phyloP scores from a whole-genome alignment of 2,888 invertebrate genomes.

The Microctonus aethiopoides region DNA sequence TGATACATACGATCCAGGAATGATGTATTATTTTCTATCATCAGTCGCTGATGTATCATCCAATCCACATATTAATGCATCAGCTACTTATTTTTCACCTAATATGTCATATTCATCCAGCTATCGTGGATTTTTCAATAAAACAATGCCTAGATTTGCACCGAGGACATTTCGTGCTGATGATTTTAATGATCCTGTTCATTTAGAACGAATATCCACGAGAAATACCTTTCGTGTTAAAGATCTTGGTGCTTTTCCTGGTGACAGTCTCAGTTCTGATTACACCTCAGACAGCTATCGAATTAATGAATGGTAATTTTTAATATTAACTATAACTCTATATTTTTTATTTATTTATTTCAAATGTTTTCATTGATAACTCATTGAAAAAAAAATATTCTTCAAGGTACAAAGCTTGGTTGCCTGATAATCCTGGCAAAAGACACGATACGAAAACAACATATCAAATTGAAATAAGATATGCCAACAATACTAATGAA shows the following conservation, averaged over 20 bases:
- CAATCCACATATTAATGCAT: conserved; percentile 91
- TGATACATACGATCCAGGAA: conserved; percentile 95
- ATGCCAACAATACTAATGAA: conserved; percentile 94
- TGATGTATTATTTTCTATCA: conserved; percentile 97
- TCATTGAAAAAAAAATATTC: no score
- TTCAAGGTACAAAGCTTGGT: conserved; percentile 87
- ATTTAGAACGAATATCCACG: conserved; percentile 93
- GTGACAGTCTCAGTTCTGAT: conserved; percentile 83
- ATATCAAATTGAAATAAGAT: conserved; percentile 92
- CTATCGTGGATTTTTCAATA: conserved; percentile 95
- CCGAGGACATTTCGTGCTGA: conserved; percentile 91
- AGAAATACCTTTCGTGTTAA: conserved; percentile 89
- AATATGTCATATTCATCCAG: conserved; percentile 95
- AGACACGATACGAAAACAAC: conserved; percentile 93
- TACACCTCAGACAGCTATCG: conserved; percentile 92
- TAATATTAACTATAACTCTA: no score
- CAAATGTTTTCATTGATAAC: no score
- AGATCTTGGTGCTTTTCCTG: conserved; percentile 87
- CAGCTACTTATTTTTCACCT: conserved; percentile 93
- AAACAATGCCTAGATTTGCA: conserved; percentile 93
- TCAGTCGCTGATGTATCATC: conserved; percentile 95
- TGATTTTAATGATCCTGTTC: conserved; percentile 96
- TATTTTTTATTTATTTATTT: no score
- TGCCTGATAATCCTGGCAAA: conserved; percentile 85
- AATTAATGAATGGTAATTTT: conserved; percentile 86